A percentile compares a stretch with the other conserved stretches of the same genome.
These are phyloP conservation scores for Tragelaphus scriptus DNA, from an alignment of 2,113 vertebrate species.

Conservation along the genomic window DNA sequence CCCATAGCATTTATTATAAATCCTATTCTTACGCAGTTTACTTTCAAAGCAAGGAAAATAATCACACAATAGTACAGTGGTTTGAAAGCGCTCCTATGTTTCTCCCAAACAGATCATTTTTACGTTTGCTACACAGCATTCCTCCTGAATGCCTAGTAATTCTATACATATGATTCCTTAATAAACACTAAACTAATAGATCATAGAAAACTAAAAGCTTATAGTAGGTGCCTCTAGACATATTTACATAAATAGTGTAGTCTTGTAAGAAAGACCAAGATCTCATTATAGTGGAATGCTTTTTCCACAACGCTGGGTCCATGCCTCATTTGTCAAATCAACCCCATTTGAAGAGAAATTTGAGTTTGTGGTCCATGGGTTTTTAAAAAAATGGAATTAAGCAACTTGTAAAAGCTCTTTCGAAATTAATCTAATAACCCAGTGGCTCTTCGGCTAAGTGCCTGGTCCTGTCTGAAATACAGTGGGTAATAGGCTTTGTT, in stretches of 20 bases:
- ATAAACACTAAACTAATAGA: constrained; percentile 80
- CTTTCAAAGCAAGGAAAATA: constrained; percentile 73
- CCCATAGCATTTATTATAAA: constrained; percentile 77
- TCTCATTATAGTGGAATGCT: constrained; percentile 69
- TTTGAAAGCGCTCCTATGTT: constrained; percentile 49
- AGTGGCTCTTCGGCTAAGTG: constrained; percentile 56
- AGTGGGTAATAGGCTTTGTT: neutral
- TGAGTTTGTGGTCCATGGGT: constrained; percentile 59
- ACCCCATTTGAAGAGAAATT: constrained; percentile 69
- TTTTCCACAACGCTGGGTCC: constrained; percentile 57
- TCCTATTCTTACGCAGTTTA: constrained; percentile 70
- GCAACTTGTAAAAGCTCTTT: constrained; percentile 68
- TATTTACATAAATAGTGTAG: constrained; percentile 84
- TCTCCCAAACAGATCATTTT: constrained; percentile 64
- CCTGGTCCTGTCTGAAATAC: constrained; percentile 35
- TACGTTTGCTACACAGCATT: constrained; percentile 49
- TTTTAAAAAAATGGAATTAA: constrained; percentile 40
- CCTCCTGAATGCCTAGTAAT: constrained; percentile 69
- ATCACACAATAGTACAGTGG: constrained; percentile 67
- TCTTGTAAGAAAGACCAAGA: constrained; percentile 76
- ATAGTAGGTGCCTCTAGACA: constrained; percentile 79
- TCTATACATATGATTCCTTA: constrained; percentile 80
- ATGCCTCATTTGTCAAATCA: constrained; percentile 68
- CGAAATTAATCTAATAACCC: constrained; percentile 72
- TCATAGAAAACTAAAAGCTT: constrained; percentile 85